Evolutionary conservation across 1,140 invertebrate species (phyloP), one percentile per base, ranked within the genome.

Genomic region (Drosophila navojoa): DNA sequence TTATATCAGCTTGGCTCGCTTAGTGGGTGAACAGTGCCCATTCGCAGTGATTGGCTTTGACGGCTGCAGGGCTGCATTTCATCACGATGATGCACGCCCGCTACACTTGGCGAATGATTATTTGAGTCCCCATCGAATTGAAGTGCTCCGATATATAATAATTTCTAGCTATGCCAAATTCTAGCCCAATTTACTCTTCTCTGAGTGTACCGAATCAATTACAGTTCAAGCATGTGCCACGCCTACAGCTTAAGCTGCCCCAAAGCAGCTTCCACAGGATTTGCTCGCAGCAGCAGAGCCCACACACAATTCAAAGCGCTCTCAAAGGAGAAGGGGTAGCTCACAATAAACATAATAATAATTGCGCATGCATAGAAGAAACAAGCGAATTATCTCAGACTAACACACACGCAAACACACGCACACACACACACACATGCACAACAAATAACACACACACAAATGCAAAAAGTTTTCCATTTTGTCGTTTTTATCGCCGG

Each of bases 401-500:
- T 63, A 10, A 45, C 55, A 49, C 66, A 80, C 62, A 71, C 50
- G 47, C 38, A 64, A 11, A 53, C 16, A 32, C 19, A 54, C 61
- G 57, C 22, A 66, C 42, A 75, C 49, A 66, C 16, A 70, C 42
- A 78, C 54, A 67, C 42, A 11, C 16, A 70, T 32, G 29, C 50
- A 54, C 49, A 69, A 44, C 42, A 44, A 44, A 60, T 53, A 77
- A 61, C 19, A 22, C 19, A 3, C 57, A 69, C 47, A 80, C 79
- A 74, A 81, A 77, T 75, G 79, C 78, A 63, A 72, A 55, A 63
- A 81, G 35, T 72, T 77, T 64, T 76, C 40, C 54, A 67, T 70
- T 63, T 79, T 66, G 63, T 84, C 55, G 68, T 69, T 84, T 82
- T 76, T 78, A 77, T 64, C 63, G 68, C 64, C 84, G 47, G 67